Percentiles rank a stretch among this genome's conserved stretches.
phyloP scores from a whole-genome alignment of 2,797 vertebrate species.

The Channallabes apus region DNA sequence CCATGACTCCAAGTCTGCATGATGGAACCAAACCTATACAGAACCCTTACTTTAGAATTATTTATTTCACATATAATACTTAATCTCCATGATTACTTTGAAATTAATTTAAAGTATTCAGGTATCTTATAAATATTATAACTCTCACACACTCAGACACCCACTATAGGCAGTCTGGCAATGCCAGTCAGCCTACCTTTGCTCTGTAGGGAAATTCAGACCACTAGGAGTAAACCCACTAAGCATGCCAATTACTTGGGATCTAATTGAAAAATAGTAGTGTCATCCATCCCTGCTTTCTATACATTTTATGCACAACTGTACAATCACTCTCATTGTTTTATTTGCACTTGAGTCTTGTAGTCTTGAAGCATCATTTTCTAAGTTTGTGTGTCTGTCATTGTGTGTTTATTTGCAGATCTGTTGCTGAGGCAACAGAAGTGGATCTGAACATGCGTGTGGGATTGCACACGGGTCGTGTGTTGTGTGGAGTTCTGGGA shows the following conservation, averaged over 20 bases:
- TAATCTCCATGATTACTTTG: background rate
- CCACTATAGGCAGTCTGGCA: too few species aligned
- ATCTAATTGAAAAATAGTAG: background rate
- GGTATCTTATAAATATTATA: too few species aligned
- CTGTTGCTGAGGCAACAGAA: slow-evolving; percentile 96
- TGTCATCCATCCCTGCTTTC: background rate
- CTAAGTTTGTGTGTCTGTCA: background rate
- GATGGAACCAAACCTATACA: background rate
- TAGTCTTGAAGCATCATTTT: background rate
- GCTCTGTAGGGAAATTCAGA: too few species aligned
- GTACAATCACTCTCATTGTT: background rate
- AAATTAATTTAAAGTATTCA: too few species aligned
- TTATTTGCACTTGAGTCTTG: background rate
- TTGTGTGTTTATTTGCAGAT: slow-evolving; percentile 72
- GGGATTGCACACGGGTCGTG: slow-evolving; percentile 92
- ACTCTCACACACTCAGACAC: too few species aligned
- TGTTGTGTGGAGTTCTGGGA: slow-evolving; percentile 94
- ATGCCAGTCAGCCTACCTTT: too few species aligned
- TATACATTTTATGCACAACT: background rate
- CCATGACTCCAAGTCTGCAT: background rate
- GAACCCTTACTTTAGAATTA: background rate
- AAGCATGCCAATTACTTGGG: background rate
- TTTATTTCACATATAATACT: background rate
- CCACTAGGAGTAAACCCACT: too few species aligned
- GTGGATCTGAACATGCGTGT: slow-evolving; percentile 99